These are phyloP conservation scores for Tetrax tetrax DNA, from an alignment of 2,113 vertebrate genomes.

Conservation along the genomic window DNA sequence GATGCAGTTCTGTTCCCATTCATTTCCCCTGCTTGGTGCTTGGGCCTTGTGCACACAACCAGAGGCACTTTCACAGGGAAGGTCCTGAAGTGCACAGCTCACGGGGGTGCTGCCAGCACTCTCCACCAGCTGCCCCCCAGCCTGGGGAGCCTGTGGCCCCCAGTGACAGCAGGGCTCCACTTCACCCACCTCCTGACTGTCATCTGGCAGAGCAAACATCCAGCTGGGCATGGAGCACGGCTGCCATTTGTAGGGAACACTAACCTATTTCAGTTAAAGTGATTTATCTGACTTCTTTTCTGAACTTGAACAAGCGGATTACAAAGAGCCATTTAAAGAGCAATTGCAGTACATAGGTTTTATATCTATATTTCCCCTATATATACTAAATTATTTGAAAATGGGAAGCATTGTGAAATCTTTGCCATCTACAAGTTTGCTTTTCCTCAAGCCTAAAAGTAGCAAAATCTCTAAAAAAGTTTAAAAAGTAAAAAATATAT, in stretches of 20 bases:
- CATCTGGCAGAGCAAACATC: not conserved
- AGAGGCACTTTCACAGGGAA: not conserved
- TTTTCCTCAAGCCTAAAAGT: not conserved
- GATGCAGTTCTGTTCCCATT: not conserved
- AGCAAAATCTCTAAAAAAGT: not conserved
- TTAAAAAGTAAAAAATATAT: not conserved
- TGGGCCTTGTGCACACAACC: not conserved
- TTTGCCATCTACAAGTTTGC: not conserved
- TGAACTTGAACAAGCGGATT: not conserved
- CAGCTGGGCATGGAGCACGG: accelerated
- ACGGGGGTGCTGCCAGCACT: accelerated
- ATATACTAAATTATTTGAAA: not conserved
- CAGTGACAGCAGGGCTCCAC: accelerated
- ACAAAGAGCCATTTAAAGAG: not conserved
- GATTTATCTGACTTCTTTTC: not conserved
- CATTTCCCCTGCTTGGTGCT: not conserved
- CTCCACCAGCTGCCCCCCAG: not conserved
- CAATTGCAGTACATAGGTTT: not conserved
- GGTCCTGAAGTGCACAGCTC: not conserved
- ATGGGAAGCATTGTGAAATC: not conserved
- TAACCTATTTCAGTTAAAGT: not conserved
- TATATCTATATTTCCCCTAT: not conserved
- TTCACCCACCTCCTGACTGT: not conserved
- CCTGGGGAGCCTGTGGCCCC: not conserved
- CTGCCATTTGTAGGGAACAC: not conserved